Conservation (phyloP, 2,113 vertebrate species). For the Conger conger region DNA sequence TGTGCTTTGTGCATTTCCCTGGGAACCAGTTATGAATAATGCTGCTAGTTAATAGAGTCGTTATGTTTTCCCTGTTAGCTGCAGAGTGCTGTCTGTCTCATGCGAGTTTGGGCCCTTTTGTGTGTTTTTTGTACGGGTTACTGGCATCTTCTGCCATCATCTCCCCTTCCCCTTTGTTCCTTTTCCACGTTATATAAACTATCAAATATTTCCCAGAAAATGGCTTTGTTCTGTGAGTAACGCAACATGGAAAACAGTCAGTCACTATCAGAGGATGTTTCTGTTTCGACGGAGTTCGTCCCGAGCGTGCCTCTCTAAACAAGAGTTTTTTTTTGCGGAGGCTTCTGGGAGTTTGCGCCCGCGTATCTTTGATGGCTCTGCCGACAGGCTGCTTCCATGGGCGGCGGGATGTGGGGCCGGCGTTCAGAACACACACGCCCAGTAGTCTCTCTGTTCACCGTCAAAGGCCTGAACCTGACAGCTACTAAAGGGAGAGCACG, state of each 20-base stretch:
- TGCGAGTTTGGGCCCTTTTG: background rate
- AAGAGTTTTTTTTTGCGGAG: background rate
- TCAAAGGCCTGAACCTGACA: background rate
- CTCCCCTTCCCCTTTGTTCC: background rate
- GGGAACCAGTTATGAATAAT: background rate
- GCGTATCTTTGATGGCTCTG: background rate
- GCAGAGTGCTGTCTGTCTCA: conserved; percentile 1
- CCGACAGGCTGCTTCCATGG: background rate
- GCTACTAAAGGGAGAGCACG: background rate
- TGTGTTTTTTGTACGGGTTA: background rate
- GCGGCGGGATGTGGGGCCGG: background rate
- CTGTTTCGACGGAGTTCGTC: background rate
- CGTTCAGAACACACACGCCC: background rate
- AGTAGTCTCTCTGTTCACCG: background rate
- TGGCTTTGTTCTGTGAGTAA: conserved; percentile 1
- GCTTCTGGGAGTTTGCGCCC: background rate
- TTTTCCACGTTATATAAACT: background rate
- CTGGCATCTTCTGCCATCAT: background rate
- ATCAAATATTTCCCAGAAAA: background rate
- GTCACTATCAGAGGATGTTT: background rate
- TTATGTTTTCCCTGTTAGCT: background rate
- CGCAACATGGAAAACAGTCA: background rate
- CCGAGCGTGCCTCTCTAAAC: background rate
- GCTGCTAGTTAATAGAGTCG: background rate
- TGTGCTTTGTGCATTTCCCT: background rate